Base-by-base conservation (phyloP, 2,113 vertebrate genomes). In the Seriola aureovittata region DNA sequence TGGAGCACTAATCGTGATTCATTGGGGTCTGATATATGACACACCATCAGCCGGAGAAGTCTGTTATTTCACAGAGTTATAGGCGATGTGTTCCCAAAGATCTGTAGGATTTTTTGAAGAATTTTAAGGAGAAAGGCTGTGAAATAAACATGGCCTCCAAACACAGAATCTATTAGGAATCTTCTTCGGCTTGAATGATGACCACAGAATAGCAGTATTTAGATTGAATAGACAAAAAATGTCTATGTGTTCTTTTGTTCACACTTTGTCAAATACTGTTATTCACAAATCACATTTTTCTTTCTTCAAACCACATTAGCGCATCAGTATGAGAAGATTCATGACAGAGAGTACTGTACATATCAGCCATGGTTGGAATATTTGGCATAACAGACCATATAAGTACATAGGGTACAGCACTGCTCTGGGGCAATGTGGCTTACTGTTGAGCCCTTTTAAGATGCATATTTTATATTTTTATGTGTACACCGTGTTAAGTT, bases 21-120 rank as follows among this genome's bases (percentile, higher is more conserved):
- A 85, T 52, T 74, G 50, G 48, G 68, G 62, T 76, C 63, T 88
- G 48, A 82, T 73, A 3, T 82, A 54, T 82, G 62, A 83, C 62
- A 75, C 46, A 66, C 58, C 38, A 68, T 59, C 58, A 71, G 78
- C 38, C 50, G 7, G 50, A 65, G 63, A 40, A 58, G 40, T 52
- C 21, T 72, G 21, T 69, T 62, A 57, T 72, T 87, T 50, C 19
- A 58, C 3, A 48, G 21, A 71, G 63, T 17, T 54, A 0, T 52
- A 0, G 19, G 48, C 2, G 11, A 52, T 50, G 42, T 59, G 68
- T 63, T 34, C 63, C 10, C n/a, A 71, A 50, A 59, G 19, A 32
- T 8, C 34, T 48, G 29, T 2, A 40, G 3, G 12, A 46, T 57
- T 74, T 29, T 77, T 7, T 58, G 11, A 71, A 54, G 54, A 44